Evolutionary conservation across 2,888 invertebrate species (phyloP).

Genomic region (Spilarctia lutea): DNA sequence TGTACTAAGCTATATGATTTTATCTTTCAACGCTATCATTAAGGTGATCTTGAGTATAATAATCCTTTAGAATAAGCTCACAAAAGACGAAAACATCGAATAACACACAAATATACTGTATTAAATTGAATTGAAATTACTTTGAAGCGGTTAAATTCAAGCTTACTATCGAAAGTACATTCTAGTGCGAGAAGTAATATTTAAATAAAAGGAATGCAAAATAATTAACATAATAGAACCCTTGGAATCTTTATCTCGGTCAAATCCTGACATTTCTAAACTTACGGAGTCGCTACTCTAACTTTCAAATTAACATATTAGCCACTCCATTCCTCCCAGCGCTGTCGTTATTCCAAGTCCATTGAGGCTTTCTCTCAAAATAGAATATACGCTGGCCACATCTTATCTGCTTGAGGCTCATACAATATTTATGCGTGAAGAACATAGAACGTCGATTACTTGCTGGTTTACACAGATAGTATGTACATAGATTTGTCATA

Average conservation of each 20-base stretch:
- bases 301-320: constrained; percentile 45
- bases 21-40: no score
- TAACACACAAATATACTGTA: no score
- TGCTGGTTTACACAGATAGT: constrained; percentile 42
- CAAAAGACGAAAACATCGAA: no score
- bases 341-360: constrained; percentile 41
- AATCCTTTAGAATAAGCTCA: no score
- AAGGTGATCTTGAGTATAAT: no score
- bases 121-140: no score
- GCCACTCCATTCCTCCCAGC: constrained; percentile 28
- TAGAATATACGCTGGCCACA: constrained; percentile 69
- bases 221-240: not conserved
- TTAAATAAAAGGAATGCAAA: not conserved
- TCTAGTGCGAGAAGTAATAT: not conserved
- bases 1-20: no score
- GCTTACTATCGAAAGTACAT: not conserved
- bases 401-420: constrained; percentile 68
- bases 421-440: constrained; percentile 78
- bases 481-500: constrained; percentile 21
- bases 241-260: not conserved
- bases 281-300: constrained; percentile 17
- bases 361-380: constrained; percentile 57
- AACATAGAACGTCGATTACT: constrained; percentile 80
- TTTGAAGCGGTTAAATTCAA: no score
- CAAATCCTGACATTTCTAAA: constrained; percentile 14